phyloP scores from a whole-genome alignment of 64 coral and sea anemone species.

The Dendronephthya gigantea region DNA sequence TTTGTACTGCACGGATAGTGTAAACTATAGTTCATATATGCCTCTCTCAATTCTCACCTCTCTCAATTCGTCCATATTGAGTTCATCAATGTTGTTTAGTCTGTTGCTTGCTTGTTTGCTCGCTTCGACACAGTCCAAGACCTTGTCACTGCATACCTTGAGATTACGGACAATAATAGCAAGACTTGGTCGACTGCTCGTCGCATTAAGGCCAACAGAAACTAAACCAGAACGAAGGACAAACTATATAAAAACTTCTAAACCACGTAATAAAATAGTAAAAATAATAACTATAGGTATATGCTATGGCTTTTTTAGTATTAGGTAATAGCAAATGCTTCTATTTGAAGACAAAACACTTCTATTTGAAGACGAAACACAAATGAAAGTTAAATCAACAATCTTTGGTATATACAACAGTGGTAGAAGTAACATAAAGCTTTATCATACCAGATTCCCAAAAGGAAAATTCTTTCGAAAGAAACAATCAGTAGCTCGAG shows the following conservation, averaged over 20 bases:
- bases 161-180: conserved; percentile 55
- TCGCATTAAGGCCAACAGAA: neutral
- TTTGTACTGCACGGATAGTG: too few species aligned
- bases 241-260: neutral
- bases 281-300: neutral
- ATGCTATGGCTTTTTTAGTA: too few species aligned
- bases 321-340: too few species aligned
- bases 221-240: neutral
- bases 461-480: too few species aligned
- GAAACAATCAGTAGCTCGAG: too few species aligned
- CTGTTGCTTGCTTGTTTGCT: conserved; percentile 54
- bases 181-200: conserved; percentile 46
- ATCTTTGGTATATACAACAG: too few species aligned
- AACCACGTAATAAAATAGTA: neutral
- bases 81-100: conserved; percentile 64
- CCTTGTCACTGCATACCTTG: conserved; percentile 59
- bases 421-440: too few species aligned
- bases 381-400: too few species aligned
- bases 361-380: too few species aligned
- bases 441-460: too few species aligned
- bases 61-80: conserved; percentile 70
- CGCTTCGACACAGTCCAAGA: conserved; percentile 54
- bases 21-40: neutral
- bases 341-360: too few species aligned
- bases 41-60: conserved; percentile 36